These are phyloP conservation scores for Dynastes grantii DNA, from an alignment of 2,888 invertebrate species.

Conservation along the genomic window DNA sequence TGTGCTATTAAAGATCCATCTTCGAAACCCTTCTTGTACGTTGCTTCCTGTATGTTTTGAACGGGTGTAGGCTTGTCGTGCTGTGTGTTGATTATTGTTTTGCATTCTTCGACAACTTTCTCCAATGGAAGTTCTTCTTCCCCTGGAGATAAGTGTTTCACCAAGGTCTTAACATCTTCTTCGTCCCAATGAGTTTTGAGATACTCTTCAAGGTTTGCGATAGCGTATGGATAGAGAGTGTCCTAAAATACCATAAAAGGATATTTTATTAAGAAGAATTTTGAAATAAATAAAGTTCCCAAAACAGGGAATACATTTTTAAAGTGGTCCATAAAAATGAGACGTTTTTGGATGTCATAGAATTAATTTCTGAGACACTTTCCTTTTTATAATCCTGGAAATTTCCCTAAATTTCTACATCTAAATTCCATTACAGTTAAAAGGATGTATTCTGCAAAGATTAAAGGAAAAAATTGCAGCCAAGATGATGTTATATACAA, in stretches of 20 bases:
- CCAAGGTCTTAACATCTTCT: conserved; percentile 78
- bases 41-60: conserved; percentile 91
- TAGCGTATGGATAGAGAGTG: conserved; percentile 84
- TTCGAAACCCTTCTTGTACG: conserved; percentile 90
- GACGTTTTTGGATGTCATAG: no score
- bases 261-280: no score
- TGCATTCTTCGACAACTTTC: conserved; percentile 80
- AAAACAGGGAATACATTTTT: no score
- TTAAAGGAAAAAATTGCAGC: no score
- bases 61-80: conserved; percentile 87
- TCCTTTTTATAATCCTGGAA: no score
- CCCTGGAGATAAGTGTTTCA: conserved; percentile 76
- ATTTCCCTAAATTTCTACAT: no score
- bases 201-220: conserved; percentile 80
- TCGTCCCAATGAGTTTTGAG: conserved; percentile 81
- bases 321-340: no score
- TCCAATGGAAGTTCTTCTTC: conserved; percentile 66
- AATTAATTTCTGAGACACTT: no score
- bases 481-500: no score
- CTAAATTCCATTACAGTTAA: no score
- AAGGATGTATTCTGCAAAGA: no score
- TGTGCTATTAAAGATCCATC: conserved; percentile 87
- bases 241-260: conserved; percentile 74
- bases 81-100: conserved; percentile 83
- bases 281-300: no score